Evolutionary conservation across 1,140 invertebrate species (phyloP), one percentile per base, ranked within the genome.

Genomic region (Heliconius congener): DNA sequence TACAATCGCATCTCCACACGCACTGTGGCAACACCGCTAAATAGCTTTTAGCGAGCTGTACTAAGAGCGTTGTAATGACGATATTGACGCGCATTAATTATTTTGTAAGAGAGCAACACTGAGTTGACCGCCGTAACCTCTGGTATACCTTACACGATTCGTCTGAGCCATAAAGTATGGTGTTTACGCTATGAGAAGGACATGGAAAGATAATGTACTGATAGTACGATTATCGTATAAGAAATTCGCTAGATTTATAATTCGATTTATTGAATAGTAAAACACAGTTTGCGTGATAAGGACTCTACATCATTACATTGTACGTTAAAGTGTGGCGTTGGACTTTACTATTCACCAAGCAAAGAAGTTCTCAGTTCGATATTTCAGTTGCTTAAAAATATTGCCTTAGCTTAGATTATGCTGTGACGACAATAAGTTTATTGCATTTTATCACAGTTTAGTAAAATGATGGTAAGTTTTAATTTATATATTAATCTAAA

Each of bases 1-100:
- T 2, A 9, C 23, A 66, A 66, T 16, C 11, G 57, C 57, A n/a
- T 27, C 9, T 13, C 57, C n/a, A 0, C n/a, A 27, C 23, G 9
- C 3, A 66, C 57, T 66, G 4, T n/a, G 57, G 3, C 57, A 30
- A 66, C 57, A 66, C 57, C 57, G 23, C 57, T 75, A 84, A 81
- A 76, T 79, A 83, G 84, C 86, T 86, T 86, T 87, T 87, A 86
- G 83, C 82, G 78, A 73, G 82, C 85, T 82, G 80, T 83, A 79
- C 81, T 77, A 74, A 74, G 81, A 80, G 81, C 78, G 60, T 82
- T 60, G 82, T 88, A 89, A 89, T 85, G 85, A 86, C 81, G 81
- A 77, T 88, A 86, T 84, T 85, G 87, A 86, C 83, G 84, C 81
- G 82, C 84, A 85, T 85, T 88, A 84, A 87, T 86, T 87, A 86